These are phyloP conservation scores for Eupristina koningsbergeri DNA, from an alignment of 1,140 invertebrate genomes.

Conservation along the genomic window DNA sequence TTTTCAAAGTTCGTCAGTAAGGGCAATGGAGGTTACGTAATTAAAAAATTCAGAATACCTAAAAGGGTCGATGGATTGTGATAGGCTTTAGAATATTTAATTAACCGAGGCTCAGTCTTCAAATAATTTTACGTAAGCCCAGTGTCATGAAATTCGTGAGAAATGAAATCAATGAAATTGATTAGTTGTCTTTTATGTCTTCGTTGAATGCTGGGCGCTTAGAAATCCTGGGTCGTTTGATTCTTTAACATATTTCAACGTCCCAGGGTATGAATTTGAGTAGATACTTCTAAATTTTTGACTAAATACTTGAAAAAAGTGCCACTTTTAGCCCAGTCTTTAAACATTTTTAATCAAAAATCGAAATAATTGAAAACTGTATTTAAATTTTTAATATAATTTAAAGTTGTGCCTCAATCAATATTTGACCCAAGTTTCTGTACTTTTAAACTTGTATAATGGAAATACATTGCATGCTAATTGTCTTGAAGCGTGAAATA, in stretches of 20 bases:
- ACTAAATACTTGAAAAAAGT: too few species aligned
- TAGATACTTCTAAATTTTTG: background rate
- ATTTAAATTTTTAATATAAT: too few species aligned
- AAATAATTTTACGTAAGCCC: conserved; percentile 44
- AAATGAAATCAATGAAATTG: background rate
- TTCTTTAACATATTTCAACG: background rate
- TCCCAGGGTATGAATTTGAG: background rate
- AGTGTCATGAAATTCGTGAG: background rate
- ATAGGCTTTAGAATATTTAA: conserved; percentile 51
- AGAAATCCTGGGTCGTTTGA: background rate
- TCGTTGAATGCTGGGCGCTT: background rate
- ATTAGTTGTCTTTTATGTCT: background rate
- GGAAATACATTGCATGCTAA: too few species aligned
- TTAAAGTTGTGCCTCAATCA: too few species aligned
- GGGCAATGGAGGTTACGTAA: conserved; percentile 20
- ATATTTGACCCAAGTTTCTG: too few species aligned
- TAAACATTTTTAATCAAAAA: too few species aligned
- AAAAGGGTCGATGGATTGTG: background rate
- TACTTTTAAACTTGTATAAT: too few species aligned
- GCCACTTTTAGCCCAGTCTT: too few species aligned
- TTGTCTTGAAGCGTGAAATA: too few species aligned
- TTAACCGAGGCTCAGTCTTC: conserved; percentile 6
- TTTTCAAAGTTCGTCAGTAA: background rate
- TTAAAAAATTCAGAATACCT: conserved; percentile 31
- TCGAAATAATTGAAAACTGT: background rate